Evolutionary conservation across 2,797 vertebrate genomes (phyloP).

Genomic region (Lagorchestes hirsutus): DNA sequence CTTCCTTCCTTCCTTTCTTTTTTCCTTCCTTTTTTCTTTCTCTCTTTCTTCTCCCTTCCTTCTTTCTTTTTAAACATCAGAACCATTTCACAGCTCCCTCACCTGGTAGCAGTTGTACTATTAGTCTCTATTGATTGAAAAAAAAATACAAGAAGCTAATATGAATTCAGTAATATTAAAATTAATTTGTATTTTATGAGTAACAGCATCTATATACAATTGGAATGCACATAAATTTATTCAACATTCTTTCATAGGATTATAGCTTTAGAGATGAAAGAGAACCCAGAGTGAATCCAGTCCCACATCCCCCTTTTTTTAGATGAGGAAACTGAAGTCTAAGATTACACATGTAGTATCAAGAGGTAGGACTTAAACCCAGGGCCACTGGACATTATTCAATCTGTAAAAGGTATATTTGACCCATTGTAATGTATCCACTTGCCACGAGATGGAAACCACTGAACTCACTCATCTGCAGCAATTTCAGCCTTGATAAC

Average conservation of each 20-base stretch:
- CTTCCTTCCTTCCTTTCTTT: not conserved
- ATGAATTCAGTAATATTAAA: not conserved
- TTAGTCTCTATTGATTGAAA: not conserved
- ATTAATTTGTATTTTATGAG: not conserved
- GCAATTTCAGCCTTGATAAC: not conserved
- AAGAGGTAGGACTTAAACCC: not conserved
- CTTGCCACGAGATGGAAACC: not conserved
- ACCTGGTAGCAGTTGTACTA: not conserved
- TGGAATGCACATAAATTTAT: not conserved
- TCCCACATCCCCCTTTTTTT: not conserved
- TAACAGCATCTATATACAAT: not conserved
- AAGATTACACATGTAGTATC: not conserved
- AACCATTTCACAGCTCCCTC: not conserved
- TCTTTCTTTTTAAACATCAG: not conserved
- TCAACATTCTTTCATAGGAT: not conserved
- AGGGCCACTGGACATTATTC: not conserved
- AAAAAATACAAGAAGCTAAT: not conserved
- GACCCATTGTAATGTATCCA: not conserved
- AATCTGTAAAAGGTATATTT: not conserved
- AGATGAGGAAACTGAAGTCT: not conserved
- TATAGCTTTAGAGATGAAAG: not conserved
- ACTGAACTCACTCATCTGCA: not conserved
- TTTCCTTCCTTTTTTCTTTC: accelerated
- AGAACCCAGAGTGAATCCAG: not conserved
- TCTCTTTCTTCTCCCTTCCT: no score